Base-by-base conservation (phyloP, 2,888 invertebrate species). In the Mesorhabditis belari region DNA sequence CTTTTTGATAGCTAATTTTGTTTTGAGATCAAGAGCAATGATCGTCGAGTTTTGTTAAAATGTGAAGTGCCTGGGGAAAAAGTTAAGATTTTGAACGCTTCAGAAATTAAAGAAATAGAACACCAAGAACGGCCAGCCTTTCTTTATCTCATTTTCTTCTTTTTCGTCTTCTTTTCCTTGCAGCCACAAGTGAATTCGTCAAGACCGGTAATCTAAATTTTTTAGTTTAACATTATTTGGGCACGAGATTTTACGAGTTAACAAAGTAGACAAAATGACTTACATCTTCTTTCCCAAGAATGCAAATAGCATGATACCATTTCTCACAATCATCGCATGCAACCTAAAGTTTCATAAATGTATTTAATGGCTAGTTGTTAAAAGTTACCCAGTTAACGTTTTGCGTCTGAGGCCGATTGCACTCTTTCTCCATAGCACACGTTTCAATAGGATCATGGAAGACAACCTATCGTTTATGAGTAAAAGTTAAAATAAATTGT, bases 231-330 rank as follows among this genome's bases (percentile, higher is more conserved):
- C n/a, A n/a, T n/a, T n/a, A n/a, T n/a, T n/a, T n/a, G n/a, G n/a
- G n/a, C n/a, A n/a, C n/a, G n/a, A n/a, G n/a, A n/a, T n/a, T n/a
- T n/a, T n/a, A n/a, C n/a, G n/a, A n/a, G n/a, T n/a, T n/a, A n/a
- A n/a, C n/a, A n/a, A n/a, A n/a, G n/a, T n/a, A n/a, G n/a, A n/a
- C n/a, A n/a, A n/a, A n/a, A n/a, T n/a, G n/a, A 35, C 44, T 35
- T n/a, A 35, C 44, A 35, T 75, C 74, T 52, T 77, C 75, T 56
- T 70, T 71, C 53, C 77, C 76, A 3, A 77, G 77, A 5, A 77
- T 77, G 69, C 82, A 82, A 24, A 74, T 67, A 9, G 79, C 77
- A 67, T 82, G 82, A 55, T 80, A 82, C 82, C 82, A 82, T 26
- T 70, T 62, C 51, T 81, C 81, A 69, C 81, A 81, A 58, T 78